Evolutionary conservation across 23 tunicate genomes (phyloP).

Genomic region (Ascidia mentula): DNA sequence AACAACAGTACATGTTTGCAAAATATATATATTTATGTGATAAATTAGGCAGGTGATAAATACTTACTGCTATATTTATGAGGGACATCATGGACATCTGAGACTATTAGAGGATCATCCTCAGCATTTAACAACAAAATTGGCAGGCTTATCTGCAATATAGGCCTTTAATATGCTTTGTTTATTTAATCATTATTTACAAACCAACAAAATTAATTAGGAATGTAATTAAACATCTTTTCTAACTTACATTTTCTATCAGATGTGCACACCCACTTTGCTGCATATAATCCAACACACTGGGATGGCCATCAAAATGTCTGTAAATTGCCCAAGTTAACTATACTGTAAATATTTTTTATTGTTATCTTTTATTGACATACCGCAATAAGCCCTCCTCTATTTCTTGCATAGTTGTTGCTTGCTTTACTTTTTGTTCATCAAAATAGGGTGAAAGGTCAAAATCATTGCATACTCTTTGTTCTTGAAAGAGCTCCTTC

Average conservation of each 20-base stretch:
- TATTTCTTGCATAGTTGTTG: constrained; percentile 67
- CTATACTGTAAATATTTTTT: too few species aligned
- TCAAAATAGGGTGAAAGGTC: constrained; percentile 18
- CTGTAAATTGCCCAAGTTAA: too few species aligned
- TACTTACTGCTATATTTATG: constrained; percentile 39
- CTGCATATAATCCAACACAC: constrained; percentile 39
- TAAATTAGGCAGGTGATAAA: not conserved
- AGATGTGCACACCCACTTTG: constrained; percentile 54
- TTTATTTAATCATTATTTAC: too few species aligned
- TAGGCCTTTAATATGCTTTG: too few species aligned
- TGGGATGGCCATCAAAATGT: constrained; percentile 57
- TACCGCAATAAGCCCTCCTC: constrained; percentile 82
- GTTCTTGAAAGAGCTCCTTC: constrained; percentile 46
- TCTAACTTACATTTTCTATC: constrained; percentile 42
- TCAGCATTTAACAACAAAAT: constrained; percentile 61
- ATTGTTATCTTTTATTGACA: too few species aligned
- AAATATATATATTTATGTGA: too few species aligned
- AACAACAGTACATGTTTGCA: too few species aligned
- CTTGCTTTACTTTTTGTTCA: constrained; percentile 49
- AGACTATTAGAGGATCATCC: constrained; percentile 70
- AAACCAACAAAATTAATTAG: too few species aligned
- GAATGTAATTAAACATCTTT: too few species aligned
- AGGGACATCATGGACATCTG: constrained; percentile 80
- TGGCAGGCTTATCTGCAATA: constrained; percentile 55
- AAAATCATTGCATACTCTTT: not conserved